These are phyloP conservation scores for Mungos mungo DNA, from an alignment of 2,113 vertebrate genomes.

Conservation along the genomic window DNA sequence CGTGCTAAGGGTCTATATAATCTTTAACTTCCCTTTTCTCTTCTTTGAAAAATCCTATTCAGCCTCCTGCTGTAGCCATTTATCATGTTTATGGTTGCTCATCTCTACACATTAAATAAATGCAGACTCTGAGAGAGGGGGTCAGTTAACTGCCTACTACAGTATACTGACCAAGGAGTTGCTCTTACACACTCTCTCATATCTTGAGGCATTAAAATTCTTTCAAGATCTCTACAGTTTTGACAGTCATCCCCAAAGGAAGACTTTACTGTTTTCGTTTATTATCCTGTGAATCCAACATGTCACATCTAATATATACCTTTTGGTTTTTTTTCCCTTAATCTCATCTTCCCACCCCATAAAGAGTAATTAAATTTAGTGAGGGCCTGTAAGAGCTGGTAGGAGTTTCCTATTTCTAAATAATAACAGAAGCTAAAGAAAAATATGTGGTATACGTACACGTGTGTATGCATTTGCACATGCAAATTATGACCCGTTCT, in stretches of 20 bases:
- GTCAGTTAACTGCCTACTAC: slow-evolving; percentile 73
- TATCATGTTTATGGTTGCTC: slow-evolving; percentile 83
- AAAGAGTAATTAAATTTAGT: slow-evolving; percentile 83
- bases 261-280: slow-evolving; percentile 82
- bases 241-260: slow-evolving; percentile 83
- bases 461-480: not conserved
- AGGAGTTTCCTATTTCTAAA: slow-evolving; percentile 29
- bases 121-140: slow-evolving; percentile 72
- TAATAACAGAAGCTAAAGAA: slow-evolving; percentile 25
- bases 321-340: slow-evolving; percentile 71
- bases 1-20: not conserved
- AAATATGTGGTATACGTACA: not conserved
- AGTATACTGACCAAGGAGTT: slow-evolving; percentile 79
- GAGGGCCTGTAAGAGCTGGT: slow-evolving; percentile 55
- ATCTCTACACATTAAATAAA: slow-evolving; percentile 83
- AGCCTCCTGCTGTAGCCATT: slow-evolving; percentile 66
- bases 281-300: slow-evolving; percentile 78
- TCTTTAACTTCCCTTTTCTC: slow-evolving; percentile 69
- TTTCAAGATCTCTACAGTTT: slow-evolving; percentile 78
- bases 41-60: slow-evolving; percentile 75
- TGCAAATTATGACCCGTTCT: not conserved
- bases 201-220: slow-evolving; percentile 83
- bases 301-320: slow-evolving; percentile 77
- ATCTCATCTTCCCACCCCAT: slow-evolving; percentile 76
- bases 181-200: slow-evolving; percentile 66